phyloP scores from a whole-genome alignment of 2,888 invertebrate species.

The Cephus pygmeus region DNA sequence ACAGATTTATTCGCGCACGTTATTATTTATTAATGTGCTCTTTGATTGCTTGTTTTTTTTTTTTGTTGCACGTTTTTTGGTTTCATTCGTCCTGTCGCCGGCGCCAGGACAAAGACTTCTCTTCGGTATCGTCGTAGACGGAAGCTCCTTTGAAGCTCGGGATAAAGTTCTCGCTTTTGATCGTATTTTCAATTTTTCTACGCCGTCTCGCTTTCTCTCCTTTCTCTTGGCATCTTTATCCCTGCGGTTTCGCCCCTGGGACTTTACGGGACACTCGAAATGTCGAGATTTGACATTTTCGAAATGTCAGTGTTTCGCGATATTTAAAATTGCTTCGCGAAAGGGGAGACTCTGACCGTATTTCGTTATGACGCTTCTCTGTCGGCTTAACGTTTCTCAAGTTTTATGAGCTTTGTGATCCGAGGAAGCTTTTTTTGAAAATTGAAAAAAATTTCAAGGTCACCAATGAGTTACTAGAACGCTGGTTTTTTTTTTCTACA shows the following conservation, averaged over 20 bases:
- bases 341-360: background rate
- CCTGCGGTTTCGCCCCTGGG: background rate
- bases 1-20: background rate
- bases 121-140: background rate
- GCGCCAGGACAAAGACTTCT: background rate
- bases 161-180: background rate
- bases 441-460: background rate
- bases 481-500: background rate
- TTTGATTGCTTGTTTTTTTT: background rate
- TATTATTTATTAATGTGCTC: background rate
- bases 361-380: background rate
- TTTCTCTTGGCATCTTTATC: background rate
- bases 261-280: conserved; percentile 28
- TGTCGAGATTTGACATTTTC: conserved; percentile 46
- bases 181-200: background rate
- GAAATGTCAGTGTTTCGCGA: conserved; percentile 40
- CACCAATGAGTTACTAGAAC: background rate
- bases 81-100: background rate
- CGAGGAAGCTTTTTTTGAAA: background rate
- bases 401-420: background rate
- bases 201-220: background rate
- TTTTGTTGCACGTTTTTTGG: background rate
- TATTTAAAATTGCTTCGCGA: background rate
- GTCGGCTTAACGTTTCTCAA: background rate
- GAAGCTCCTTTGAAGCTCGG: background rate